Evolutionary conservation across 2,888 invertebrate genomes (phyloP).

Genomic region (Entomobrya proxima): DNA sequence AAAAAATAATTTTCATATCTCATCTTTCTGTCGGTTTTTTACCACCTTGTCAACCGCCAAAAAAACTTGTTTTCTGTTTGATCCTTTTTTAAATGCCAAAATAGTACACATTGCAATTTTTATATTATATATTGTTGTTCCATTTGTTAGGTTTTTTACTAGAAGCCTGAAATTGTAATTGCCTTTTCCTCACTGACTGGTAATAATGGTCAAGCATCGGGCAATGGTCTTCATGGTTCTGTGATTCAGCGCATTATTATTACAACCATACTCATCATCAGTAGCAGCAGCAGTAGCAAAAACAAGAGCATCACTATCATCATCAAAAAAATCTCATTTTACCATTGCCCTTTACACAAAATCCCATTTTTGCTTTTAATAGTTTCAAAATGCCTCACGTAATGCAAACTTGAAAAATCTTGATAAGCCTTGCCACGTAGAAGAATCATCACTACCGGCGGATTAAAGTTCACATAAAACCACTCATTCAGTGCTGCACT

Average conservation of each 20-base stretch:
- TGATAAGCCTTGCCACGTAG: too few relatives aligned
- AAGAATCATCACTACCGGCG: too few relatives aligned
- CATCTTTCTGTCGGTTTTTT: not conserved
- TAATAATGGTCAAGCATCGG: slow-evolving; percentile 44
- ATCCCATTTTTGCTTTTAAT: too few relatives aligned
- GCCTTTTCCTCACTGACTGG: not conserved
- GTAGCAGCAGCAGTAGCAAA: not conserved
- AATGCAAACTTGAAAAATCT: too few relatives aligned
- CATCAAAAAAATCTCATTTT: slow-evolving; percentile 9
- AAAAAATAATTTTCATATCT: not conserved
- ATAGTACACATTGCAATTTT: not conserved
- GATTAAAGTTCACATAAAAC: too few relatives aligned
- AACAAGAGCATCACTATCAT: not conserved
- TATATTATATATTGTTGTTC: not conserved
- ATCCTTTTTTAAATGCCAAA: not conserved
- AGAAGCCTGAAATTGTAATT: slow-evolving; percentile 20
- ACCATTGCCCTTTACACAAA: not conserved
- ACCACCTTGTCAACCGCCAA: slow-evolving; percentile 13
- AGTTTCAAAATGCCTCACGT: too few relatives aligned
- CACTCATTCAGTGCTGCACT: too few relatives aligned
- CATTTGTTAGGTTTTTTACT: not conserved
- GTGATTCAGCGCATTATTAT: slow-evolving; percentile 36
- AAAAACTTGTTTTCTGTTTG: slow-evolving; percentile 19
- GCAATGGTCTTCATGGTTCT: slow-evolving; percentile 66
- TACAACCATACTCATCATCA: slow-evolving; percentile 17